phyloP scores from a whole-genome alignment of 2,888 invertebrate genomes.

The Uloborus plumipes region DNA sequence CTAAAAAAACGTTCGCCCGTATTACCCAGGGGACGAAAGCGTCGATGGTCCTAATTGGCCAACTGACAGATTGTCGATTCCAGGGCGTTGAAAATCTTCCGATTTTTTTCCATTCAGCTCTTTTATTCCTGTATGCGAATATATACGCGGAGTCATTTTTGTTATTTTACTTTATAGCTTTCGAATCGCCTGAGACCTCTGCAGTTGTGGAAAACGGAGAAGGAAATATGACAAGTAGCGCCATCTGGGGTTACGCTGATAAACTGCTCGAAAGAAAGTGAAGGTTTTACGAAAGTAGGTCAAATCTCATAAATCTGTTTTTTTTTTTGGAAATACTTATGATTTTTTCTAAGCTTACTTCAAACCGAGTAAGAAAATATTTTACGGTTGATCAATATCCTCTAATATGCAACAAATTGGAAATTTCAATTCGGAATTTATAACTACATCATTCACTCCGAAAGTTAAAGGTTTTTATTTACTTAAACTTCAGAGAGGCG shows the following conservation, averaged over 20 bases:
- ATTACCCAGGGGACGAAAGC: slow-evolving; percentile 38
- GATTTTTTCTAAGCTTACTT: no score
- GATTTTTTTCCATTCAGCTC: slow-evolving; percentile 20
- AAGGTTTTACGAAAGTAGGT: no score
- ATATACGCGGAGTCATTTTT: slow-evolving; percentile 40
- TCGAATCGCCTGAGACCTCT: slow-evolving; percentile 26
- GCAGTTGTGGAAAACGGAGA: slow-evolving; percentile 50
- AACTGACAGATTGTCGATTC: slow-evolving; percentile 62
- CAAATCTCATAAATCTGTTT: no score
- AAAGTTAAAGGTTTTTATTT: no score
- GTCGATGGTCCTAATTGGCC: slow-evolving; percentile 60
- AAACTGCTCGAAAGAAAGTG: no score
- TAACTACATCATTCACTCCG: no score
- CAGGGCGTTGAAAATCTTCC: slow-evolving; percentile 27
- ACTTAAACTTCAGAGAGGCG: no score
- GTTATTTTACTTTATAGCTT: slow-evolving; percentile 34
- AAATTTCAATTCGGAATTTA: no score
- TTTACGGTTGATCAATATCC: no score
- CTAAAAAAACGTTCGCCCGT: slow-evolving; percentile 56
- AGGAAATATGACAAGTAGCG: slow-evolving; percentile 51
- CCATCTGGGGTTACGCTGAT: slow-evolving; percentile 41
- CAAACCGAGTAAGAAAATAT: no score
- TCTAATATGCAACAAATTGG: no score
- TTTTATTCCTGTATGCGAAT: slow-evolving; percentile 35
- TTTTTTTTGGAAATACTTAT: no score